These are phyloP conservation scores for Emys orbicularis DNA, from an alignment of 2,797 vertebrate genomes.

Conservation along the genomic window DNA sequence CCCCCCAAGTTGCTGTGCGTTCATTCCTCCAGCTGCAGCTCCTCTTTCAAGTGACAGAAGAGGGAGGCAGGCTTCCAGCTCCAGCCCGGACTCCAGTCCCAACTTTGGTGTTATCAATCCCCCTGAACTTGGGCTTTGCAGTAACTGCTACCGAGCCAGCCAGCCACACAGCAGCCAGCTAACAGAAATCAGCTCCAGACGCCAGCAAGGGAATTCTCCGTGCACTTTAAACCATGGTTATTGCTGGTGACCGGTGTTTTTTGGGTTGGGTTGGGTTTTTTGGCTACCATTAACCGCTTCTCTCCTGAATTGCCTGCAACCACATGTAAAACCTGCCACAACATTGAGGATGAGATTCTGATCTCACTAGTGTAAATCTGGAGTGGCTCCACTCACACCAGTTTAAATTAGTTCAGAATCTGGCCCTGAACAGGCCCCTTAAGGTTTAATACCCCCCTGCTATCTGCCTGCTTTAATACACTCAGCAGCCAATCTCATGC, in stretches of 20 bases:
- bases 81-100: background rate
- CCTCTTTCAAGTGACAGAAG: background rate
- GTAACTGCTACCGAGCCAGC: background rate
- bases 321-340: background rate
- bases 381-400: background rate
- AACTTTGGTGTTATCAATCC: background rate
- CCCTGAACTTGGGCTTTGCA: background rate
- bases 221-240: background rate
- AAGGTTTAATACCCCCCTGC: background rate
- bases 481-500: background rate
- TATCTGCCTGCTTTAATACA: background rate
- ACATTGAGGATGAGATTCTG: too few relatives aligned
- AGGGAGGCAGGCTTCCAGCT: background rate
- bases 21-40: background rate
- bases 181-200: accelerated
- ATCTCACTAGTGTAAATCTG: background rate
- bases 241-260: background rate
- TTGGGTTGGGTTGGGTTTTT: background rate
- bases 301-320: background rate
- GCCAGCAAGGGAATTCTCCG: background rate
- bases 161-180: background rate
- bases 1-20: background rate
- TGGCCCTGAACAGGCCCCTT: background rate
- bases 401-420: background rate
- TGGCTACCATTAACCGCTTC: background rate